These are phyloP conservation scores for Pogonognathellus flavescens DNA, from an alignment of 1,140 invertebrate species.

Conservation along the genomic window DNA sequence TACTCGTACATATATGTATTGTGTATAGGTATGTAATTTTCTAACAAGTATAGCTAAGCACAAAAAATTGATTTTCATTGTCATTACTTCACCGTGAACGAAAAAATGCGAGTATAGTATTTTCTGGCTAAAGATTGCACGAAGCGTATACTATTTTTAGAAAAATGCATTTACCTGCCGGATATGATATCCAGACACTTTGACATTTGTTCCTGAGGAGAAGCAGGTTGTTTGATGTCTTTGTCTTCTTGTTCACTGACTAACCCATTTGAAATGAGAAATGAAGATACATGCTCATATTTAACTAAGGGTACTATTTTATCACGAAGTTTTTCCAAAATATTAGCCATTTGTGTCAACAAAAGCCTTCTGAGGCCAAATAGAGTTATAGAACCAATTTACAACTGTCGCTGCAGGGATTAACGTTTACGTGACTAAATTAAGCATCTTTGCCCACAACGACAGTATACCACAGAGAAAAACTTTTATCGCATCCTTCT, in stretches of 20 bases:
- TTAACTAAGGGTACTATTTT: slow-evolving; percentile 18
- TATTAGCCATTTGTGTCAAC: slow-evolving; percentile 9
- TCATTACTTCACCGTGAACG: too few species aligned
- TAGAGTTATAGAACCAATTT: too few species aligned
- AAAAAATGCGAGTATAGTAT: too few species aligned
- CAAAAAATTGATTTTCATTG: too few species aligned
- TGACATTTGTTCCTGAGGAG: slow-evolving; percentile 3
- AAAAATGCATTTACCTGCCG: slow-evolving; percentile 2
- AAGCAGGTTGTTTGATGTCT: not conserved
- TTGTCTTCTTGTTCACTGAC: slow-evolving; percentile 6
- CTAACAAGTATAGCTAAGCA: too few species aligned
- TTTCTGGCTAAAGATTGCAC: not conserved
- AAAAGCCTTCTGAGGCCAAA: not conserved
- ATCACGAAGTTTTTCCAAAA: slow-evolving; percentile 19
- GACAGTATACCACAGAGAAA: too few species aligned
- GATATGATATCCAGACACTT: slow-evolving; percentile 1
- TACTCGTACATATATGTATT: too few species aligned
- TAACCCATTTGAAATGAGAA: not conserved
- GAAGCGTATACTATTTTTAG: not conserved
- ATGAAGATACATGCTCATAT: slow-evolving; percentile 21
- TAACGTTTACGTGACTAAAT: too few species aligned
- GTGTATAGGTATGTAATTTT: too few species aligned
- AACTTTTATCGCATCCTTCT: too few species aligned
- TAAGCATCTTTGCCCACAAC: too few species aligned
- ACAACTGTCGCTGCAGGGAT: too few species aligned